Evolutionary conservation across 1,140 invertebrate genomes (phyloP).

Genomic region (Maconellicoccus hirsutus): DNA sequence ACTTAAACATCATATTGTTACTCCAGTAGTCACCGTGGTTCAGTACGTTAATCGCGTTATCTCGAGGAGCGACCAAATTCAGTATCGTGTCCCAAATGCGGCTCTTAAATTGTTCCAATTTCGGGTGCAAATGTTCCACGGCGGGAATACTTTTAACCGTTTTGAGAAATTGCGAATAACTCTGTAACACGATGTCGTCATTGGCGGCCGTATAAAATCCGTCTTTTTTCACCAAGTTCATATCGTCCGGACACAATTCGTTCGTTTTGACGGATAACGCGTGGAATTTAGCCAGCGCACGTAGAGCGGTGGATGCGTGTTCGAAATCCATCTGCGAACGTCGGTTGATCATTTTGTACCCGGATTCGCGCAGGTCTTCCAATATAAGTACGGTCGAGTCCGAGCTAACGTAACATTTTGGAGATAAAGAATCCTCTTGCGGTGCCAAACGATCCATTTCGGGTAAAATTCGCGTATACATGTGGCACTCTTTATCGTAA

Average conservation of each 20-base stretch:
- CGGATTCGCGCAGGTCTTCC: background rate
- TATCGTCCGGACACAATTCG: background rate
- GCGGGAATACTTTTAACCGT: background rate
- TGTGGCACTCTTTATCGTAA: background rate
- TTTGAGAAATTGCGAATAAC: background rate
- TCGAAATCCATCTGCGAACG: background rate
- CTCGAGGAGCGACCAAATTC: background rate
- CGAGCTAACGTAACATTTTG: background rate
- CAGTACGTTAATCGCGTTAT: background rate
- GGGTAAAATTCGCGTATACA: background rate
- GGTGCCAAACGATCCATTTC: background rate
- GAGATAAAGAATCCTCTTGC: background rate
- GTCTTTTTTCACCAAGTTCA: background rate
- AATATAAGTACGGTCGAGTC: background rate
- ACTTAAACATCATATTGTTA: background rate
- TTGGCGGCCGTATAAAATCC: background rate
- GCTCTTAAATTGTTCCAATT: background rate
- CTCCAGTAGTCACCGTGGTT: background rate
- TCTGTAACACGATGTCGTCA: background rate
- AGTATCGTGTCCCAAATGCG: background rate
- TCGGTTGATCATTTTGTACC: background rate
- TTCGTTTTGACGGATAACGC: background rate
- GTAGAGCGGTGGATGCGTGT: background rate
- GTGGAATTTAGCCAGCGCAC: background rate
- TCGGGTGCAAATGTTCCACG: background rate